Percentiles rank a stretch among this genome's conserved stretches.
These are phyloP conservation scores for Muscicapa adusta DNA, from an alignment of 2,113 vertebrate species.

Conservation along the genomic window DNA sequence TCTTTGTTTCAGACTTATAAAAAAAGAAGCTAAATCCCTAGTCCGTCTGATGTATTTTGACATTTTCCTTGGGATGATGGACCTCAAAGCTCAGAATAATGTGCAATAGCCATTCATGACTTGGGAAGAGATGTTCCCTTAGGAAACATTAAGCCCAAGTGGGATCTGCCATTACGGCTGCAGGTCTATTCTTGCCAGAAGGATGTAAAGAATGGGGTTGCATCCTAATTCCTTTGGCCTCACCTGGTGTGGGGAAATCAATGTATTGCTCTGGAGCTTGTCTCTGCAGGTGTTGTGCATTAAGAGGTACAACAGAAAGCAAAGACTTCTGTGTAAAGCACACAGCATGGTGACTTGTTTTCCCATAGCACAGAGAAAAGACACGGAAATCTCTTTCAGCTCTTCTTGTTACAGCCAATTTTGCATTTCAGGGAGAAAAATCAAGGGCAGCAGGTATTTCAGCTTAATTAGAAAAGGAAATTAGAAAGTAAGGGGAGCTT, in stretches of 20 bases:
- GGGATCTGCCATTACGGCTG: neutral
- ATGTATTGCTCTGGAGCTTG: neutral
- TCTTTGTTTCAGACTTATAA: neutral
- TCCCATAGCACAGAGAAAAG: neutral
- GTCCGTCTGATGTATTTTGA: neutral
- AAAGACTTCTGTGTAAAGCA: neutral
- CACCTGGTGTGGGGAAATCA: rapidly evolving
- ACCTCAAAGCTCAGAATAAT: neutral
- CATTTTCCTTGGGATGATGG: neutral
- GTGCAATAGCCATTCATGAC: neutral
- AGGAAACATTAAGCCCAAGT: neutral
- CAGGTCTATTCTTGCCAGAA: neutral
- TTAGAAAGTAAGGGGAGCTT: neutral
- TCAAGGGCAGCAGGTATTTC: neutral
- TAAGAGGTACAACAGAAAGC: neutral
- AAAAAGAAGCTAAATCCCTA: neutral
- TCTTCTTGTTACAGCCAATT: neutral
- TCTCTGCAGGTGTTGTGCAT: neutral
- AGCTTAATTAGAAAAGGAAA: neutral
- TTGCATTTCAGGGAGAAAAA: neutral
- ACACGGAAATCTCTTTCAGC: neutral
- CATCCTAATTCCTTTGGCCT: neutral
- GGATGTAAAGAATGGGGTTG: neutral
- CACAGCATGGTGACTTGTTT: neutral
- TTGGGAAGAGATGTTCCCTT: rapidly evolving